A percentile compares a stretch with the other conserved stretches of the same genome.
Evolutionary conservation across 1,140 invertebrate species (phyloP).

Genomic region (Leucophenga varia): DNA sequence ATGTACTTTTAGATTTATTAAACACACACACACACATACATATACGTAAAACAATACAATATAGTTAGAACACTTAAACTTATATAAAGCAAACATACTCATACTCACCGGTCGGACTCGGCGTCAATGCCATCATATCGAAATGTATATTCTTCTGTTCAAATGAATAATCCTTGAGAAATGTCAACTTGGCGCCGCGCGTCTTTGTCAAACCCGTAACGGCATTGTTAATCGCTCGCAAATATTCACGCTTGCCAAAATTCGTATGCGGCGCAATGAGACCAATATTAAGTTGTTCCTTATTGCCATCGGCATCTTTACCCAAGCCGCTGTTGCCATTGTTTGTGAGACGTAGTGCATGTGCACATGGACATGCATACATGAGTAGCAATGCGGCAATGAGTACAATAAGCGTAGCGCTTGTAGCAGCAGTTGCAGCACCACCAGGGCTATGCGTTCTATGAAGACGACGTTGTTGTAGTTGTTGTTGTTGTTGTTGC

Average conservation of each 20-base stretch:
- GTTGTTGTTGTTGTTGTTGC: neutral
- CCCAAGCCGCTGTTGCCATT: constrained; percentile 39
- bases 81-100: neutral
- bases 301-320: constrained; percentile 38
- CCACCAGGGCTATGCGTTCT: neutral
- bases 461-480: too few relatives aligned
- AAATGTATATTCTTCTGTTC: constrained; percentile 64
- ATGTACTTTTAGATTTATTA: too few relatives aligned
- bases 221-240: constrained; percentile 66
- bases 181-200: constrained; percentile 61
- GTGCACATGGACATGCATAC: constrained; percentile 15
- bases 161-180: constrained; percentile 67
- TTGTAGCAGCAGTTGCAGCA: too few relatives aligned
- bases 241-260: constrained; percentile 66
- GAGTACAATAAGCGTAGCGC: too few relatives aligned
- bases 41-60: too few relatives aligned
- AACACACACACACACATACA: too few relatives aligned
- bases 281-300: constrained; percentile 59
- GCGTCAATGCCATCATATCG: constrained; percentile 70
- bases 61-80: too few relatives aligned
- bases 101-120: constrained; percentile 73
- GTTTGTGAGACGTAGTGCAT: constrained; percentile 33
- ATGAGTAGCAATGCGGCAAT: constrained; percentile 11
- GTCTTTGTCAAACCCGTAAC: constrained; percentile 63
- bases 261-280: constrained; percentile 62